Percentiles rank a stretch among this genome's conserved stretches.
phyloP scores from a whole-genome alignment of 2,113 vertebrate species.

The Morone chrysops region DNA sequence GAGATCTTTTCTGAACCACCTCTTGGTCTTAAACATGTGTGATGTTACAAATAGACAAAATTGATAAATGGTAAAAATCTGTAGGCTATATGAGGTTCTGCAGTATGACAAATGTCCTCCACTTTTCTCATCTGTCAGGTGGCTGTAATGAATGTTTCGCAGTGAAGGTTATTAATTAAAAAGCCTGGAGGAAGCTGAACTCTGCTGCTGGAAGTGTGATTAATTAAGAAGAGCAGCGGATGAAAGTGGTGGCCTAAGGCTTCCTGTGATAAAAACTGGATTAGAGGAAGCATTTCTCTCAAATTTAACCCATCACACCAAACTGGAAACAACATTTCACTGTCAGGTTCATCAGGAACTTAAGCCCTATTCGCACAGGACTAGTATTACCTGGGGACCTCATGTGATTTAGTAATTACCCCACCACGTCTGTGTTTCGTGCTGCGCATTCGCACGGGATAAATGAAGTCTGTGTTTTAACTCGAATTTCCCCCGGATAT shows the following conservation, averaged over 20 bases:
- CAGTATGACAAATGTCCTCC: conserved; percentile 31
- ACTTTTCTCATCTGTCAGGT: neutral
- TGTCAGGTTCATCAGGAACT: too few relatives aligned
- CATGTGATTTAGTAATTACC: too few relatives aligned
- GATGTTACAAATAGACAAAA: neutral
- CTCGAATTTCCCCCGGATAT: too few relatives aligned
- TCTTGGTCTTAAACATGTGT: neutral
- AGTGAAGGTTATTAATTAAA: conserved; percentile 33
- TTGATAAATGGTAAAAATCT: neutral
- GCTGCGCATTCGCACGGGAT: too few relatives aligned
- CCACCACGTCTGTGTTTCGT: too few relatives aligned
- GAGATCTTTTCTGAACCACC: neutral
- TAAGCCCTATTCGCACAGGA: too few relatives aligned
- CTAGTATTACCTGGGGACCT: too few relatives aligned
- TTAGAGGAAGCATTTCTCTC: neutral
- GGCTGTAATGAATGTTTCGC: conserved; percentile 18
- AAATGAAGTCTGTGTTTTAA: too few relatives aligned
- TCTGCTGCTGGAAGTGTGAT: conserved; percentile 45
- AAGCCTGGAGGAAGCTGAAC: conserved; percentile 32
- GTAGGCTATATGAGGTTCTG: neutral
- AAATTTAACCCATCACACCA: neutral
- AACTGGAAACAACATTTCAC: neutral
- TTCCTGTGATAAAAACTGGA: conserved; percentile 20
- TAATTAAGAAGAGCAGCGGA: conserved; percentile 47
- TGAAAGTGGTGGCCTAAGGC: conserved; percentile 46